Evolutionary conservation across 2,113 vertebrate genomes (phyloP), one percentile per base, ranked within the genome.

Genomic region (Pontoporia blainvillei): DNA sequence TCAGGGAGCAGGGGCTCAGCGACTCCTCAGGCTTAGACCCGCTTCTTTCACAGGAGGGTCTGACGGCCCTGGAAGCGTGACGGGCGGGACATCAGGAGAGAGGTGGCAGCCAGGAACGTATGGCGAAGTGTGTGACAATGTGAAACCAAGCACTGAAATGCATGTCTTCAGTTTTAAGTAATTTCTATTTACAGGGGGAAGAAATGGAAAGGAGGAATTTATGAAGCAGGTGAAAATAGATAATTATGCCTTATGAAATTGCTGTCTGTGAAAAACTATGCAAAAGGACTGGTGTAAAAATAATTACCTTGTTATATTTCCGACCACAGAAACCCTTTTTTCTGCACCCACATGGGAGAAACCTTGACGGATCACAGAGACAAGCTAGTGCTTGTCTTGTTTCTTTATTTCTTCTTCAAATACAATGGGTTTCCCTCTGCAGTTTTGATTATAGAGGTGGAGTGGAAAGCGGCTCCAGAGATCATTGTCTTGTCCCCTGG

Each of bases 161-260:
- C 17, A 23, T 8, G 6, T 59, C 95, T 85, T 81, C 20, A 6
- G 61, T 95, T 95, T 97, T 96, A 92, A 96, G 83, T 96, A 95
- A 97, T 96, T 95, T 91, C 94, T 96, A 87, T 97, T 97, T 98
- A 96, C 81, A 49, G 69, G 46, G 78, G 81, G 64, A 97, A 0
- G 39, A 93, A 96, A 97, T 97, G 72, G 66, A 86, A 97, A 95
- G 90, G 83, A 96, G 94, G 71, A 94, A 96, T 97, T 98, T 97
- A 97, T 97, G 97, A 94, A 96, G 97, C 96, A 95, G 89, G 93
- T 87, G 89, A 97, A 98, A 98, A 97, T 85, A 97, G 95, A 96
- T 96, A 97, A 95, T 98, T 97, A 93, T 95, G 87, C 75, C 94
- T 97, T 98, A 97, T 97, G 97, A 97, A 98, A 97, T 96, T 97